phyloP scores from a whole-genome alignment of 1,140 invertebrate genomes.

The Laupala kohalensis region DNA sequence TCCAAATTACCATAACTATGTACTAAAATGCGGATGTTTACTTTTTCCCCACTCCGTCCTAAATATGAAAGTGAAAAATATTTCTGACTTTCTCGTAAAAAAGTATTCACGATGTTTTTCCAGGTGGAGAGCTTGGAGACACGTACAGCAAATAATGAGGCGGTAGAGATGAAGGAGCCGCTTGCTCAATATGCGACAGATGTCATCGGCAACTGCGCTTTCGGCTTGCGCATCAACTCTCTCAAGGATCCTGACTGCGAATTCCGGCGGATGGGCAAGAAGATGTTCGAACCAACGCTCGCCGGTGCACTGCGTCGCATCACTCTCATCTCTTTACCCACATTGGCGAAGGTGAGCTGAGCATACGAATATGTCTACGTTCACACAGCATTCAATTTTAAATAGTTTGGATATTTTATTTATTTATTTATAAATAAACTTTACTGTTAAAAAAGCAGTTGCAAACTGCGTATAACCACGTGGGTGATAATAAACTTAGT shows the following conservation, averaged over 20 bases:
- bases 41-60: too few relatives aligned
- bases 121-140: background rate
- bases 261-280: constrained; percentile 28
- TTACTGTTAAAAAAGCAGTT: too few relatives aligned
- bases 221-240: constrained; percentile 44
- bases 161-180: constrained; percentile 38
- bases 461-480: too few relatives aligned
- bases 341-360: background rate
- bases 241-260: constrained; percentile 35
- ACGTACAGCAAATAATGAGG: constrained; percentile 2
- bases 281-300: constrained; percentile 6
- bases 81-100: too few relatives aligned
- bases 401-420: background rate
- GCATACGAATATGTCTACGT: too few relatives aligned
- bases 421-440: too few relatives aligned
- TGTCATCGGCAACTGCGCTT: constrained; percentile 44
- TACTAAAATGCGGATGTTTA: too few relatives aligned
- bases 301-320: background rate
- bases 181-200: constrained; percentile 46
- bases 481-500: too few relatives aligned
- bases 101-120: too few relatives aligned
- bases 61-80: too few relatives aligned
- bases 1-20: too few relatives aligned
- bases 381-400: background rate
- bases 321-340: background rate